A percentile compares a stretch with the other conserved stretches of the same genome.
Evolutionary conservation across 2,797 vertebrate genomes (phyloP).

Genomic region (Tolypeutes matacus): DNA sequence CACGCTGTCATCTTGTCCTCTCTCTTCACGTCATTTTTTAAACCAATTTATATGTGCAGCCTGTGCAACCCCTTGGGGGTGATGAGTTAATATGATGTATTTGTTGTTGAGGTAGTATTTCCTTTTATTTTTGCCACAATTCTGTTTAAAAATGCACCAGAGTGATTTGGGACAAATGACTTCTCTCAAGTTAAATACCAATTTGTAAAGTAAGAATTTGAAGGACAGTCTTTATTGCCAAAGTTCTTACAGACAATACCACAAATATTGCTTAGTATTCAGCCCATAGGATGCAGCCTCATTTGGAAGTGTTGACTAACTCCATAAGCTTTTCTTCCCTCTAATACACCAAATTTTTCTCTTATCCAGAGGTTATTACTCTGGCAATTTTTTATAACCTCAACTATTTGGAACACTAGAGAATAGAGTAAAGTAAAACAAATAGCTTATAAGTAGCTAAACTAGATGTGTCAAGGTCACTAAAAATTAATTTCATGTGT

Average conservation of each 20-base stretch:
- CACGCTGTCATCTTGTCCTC: not conserved
- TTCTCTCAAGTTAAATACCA: constrained; percentile 15
- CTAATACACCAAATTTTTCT: constrained; percentile 20
- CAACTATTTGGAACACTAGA: constrained; percentile 62
- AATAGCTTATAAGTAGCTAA: constrained; percentile 60
- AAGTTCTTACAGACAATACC: not conserved
- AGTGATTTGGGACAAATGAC: constrained; percentile 23
- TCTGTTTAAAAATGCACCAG: constrained; percentile 44
- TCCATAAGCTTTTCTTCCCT: constrained; percentile 53
- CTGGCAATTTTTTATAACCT: constrained; percentile 63
- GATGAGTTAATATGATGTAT: not conserved
- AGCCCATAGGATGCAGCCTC: not conserved
- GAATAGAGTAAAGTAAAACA: constrained; percentile 66
- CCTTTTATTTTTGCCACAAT: constrained; percentile 2
- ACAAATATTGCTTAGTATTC: not conserved
- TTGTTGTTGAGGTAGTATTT: constrained; percentile 39
- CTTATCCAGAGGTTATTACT: constrained; percentile 65
- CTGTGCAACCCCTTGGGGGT: not conserved
- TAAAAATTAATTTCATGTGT: constrained; percentile 71
- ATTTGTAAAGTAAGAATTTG: constrained; percentile 52
- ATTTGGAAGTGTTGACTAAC: not conserved
- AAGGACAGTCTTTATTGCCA: constrained; percentile 45
- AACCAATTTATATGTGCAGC: not conserved
- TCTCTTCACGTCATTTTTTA: not conserved
- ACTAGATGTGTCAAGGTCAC: constrained; percentile 63